phyloP scores from a whole-genome alignment of 2,888 invertebrate species.

The Gymnoscelis rufifasciata region DNA sequence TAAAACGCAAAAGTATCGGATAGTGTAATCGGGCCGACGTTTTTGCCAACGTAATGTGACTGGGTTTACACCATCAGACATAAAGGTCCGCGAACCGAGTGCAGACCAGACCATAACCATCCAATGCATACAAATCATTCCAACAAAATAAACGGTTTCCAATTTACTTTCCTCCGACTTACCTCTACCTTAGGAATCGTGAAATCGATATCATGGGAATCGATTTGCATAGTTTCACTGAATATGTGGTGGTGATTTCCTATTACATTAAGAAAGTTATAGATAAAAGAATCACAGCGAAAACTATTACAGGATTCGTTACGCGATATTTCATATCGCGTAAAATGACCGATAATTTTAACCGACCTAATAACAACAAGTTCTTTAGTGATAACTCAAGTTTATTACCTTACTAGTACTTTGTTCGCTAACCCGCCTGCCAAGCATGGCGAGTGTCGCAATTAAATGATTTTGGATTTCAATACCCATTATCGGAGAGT shows the following conservation, averaged over 20 bases:
- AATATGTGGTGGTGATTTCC: constrained; percentile 12
- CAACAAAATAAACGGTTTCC: constrained; percentile 54
- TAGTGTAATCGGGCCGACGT: not conserved
- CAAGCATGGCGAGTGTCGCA: too few species aligned
- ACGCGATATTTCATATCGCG: too few species aligned
- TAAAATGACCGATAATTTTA: too few species aligned
- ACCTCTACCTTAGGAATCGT: constrained; percentile 50
- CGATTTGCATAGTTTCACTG: constrained; percentile 43
- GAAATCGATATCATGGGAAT: constrained; percentile 52
- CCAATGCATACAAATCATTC: constrained; percentile 67
- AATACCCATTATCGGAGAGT: too few species aligned
- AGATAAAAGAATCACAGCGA: too few species aligned
- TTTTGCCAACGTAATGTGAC: constrained; percentile 34
- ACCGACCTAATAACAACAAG: too few species aligned
- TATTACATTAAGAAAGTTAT: not conserved
- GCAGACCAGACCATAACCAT: constrained; percentile 42
- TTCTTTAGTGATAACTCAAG: too few species aligned
- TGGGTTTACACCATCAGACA: constrained; percentile 6
- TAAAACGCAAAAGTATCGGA: too few species aligned
- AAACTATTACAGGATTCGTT: too few species aligned
- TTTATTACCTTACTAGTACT: too few species aligned
- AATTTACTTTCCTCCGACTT: constrained; percentile 65
- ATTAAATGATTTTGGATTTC: too few species aligned
- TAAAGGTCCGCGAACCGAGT: constrained; percentile 28
- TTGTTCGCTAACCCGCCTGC: too few species aligned